A percentile compares a stretch with the other conserved stretches of the same genome.
Conservation (phyloP, 2,797 vertebrate genomes). For the Numenius phaeopus region DNA sequence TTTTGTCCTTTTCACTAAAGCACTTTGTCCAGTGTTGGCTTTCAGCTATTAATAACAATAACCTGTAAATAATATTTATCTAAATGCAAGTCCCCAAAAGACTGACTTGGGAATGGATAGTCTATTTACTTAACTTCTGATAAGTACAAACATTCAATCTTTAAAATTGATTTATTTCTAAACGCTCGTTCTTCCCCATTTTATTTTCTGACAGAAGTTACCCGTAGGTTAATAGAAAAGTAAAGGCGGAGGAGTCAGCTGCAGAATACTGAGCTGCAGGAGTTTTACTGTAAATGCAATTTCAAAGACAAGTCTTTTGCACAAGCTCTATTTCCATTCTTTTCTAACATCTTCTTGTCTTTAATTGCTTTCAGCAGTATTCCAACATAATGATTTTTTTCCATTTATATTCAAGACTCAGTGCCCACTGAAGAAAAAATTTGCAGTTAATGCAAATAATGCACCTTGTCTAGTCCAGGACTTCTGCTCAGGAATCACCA, state of each 20-base stretch:
- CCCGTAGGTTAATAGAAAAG: constrained; percentile 68
- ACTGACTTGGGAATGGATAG: constrained; percentile 31
- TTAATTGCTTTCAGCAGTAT: constrained; percentile 63
- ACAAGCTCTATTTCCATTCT: constrained; percentile 28
- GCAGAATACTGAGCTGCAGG: constrained; percentile 24
- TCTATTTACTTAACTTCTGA: constrained; percentile 63
- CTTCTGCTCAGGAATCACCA: constrained; percentile 6
- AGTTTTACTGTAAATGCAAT: constrained; percentile 65
- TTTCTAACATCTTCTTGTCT: constrained; percentile 47
- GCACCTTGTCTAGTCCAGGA: not conserved
- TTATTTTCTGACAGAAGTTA: constrained; percentile 78
- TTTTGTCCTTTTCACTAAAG: not conserved
- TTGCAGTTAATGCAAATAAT: constrained; percentile 28
- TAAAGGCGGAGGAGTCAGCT: constrained; percentile 39
- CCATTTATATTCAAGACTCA: constrained; percentile 52
- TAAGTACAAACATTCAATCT: constrained; percentile 38
- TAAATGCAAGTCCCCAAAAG: constrained; percentile 26
- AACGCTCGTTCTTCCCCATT: constrained; percentile 66
- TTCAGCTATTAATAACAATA: constrained; percentile 34
- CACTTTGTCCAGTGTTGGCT: not conserved
- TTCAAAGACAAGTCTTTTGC: constrained; percentile 39
- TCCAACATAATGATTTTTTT: constrained; percentile 24
- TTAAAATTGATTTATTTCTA: constrained; percentile 70
- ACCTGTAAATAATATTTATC: not conserved
- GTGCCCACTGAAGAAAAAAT: constrained; percentile 7